Base-by-base conservation (phyloP, 2,113 vertebrate genomes). In the Hiodon tergisus region DNA sequence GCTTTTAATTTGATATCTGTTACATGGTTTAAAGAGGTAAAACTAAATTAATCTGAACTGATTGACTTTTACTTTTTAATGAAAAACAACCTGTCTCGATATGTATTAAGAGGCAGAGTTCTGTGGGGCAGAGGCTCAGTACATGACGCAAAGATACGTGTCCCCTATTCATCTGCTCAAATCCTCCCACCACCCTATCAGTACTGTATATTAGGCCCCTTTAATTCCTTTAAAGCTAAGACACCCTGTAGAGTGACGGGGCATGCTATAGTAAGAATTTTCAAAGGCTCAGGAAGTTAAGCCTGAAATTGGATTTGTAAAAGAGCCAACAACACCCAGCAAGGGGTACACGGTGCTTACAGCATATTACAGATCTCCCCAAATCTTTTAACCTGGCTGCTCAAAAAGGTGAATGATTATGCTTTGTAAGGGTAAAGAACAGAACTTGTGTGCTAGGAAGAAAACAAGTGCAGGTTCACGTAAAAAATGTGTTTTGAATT, bases 231-330 rank as follows among this genome's bases (percentile, higher is more conserved):
- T 78, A 67, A 78, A 68, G 55, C 47, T 17, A 51, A 5, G 68
- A 68, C 69, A 72, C 70, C 78, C 80, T 65, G 76, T 55, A 70
- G 78, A 81, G 82, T 67, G 61, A 78, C 75, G 78, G 67, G 11
- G 52, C 60, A n/a, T 51, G 55, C n/a, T 68, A 57, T 76, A 74
- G 72, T 73, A 69, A 72, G 51, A 66, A 17, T 51, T 69, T 55
- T 76, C 73, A 71, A 79, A 78, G 77, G 74, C 75, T 78, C 77
- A 83, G 83, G 79, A 84, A 85, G 76, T 83, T 68, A 78, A 69
- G 72, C 75, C 72, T 71, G 79, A 61, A 73, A 72, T 67, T 78
- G 55, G 66, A 71, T 80, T 80, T 81, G 80, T 83, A 76, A 83
- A 83, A 80, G 77, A 76, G 51, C 69, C 73, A 83, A 80, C 75